These are phyloP conservation scores for Spea bombifrons DNA, from an alignment of 2,113 vertebrate species.

Conservation along the genomic window DNA sequence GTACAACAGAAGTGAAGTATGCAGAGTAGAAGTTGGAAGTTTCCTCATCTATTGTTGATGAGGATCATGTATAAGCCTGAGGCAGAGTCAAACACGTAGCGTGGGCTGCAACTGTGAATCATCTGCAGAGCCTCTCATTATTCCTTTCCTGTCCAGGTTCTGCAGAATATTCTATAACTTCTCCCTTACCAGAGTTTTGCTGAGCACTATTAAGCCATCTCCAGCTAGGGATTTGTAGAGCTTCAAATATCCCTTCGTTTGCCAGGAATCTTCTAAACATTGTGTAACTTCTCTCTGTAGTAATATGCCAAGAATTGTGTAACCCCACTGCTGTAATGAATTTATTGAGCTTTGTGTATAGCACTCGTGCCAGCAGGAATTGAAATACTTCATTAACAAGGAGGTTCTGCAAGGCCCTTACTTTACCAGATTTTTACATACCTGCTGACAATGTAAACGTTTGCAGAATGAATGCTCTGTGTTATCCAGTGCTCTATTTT, in stretches of 20 bases:
- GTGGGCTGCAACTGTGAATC: not conserved
- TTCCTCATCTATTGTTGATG: slow-evolving; percentile 38
- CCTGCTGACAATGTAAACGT: not conserved
- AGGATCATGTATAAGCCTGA: slow-evolving; percentile 13
- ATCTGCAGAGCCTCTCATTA: slow-evolving; percentile 3
- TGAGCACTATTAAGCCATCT: not conserved
- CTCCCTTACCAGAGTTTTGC: not conserved
- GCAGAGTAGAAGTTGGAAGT: slow-evolving; percentile 16
- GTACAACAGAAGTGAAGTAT: not conserved
- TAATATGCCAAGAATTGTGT: slow-evolving; percentile 10
- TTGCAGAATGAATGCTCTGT: not conserved
- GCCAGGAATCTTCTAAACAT: slow-evolving; percentile 10
- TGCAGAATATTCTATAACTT: not conserved
- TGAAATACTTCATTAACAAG: not conserved
- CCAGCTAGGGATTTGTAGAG: not conserved
- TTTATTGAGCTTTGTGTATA: not conserved
- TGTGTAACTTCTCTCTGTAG: slow-evolving; percentile 20
- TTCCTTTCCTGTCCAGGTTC: not conserved
- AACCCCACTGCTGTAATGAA: not conserved
- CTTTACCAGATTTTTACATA: not conserved
- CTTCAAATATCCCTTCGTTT: not conserved
- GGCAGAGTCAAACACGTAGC: slow-evolving; percentile 3
- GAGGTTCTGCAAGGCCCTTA: not conserved
- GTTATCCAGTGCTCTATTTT: not conserved
- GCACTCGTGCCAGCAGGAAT: not conserved